Evolutionary conservation across 1,140 invertebrate genomes (phyloP), one percentile per base, ranked within the genome.

Genomic region (Drosophila azteca): DNA sequence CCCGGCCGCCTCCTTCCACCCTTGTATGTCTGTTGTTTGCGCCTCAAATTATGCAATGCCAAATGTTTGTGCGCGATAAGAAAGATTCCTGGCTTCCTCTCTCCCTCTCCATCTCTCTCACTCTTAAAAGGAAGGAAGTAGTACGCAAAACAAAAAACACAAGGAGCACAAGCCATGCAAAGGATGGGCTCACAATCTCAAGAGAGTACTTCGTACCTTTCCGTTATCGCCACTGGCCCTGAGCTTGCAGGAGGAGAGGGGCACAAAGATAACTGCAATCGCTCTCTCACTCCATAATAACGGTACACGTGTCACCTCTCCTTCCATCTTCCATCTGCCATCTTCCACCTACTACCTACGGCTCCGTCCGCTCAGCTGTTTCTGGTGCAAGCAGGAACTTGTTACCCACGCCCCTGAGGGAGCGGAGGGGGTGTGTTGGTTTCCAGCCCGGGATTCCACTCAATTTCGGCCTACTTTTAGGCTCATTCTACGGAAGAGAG

Each of bases 401-500:
- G 72, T 76, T 88, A 72, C 58, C 79, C 79, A 83, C 70, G 74
- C 79, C 79, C 79, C 69, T 46, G 60, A 43, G 54, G 54, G 4
- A 17, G 17, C 2, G 43, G 35, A 11, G 39, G 22, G 8, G 48
- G 6, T 4, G 29, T n/a, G 13, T 17, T 11, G 26, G 26, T 29
- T 6, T 17, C 50, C 35, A 3, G 13, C 11, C 35, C 4, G 35
- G 35, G 35, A 46, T 53, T 73, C 44, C 73, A 87, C 82, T 82
- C 83, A 87, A 69, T 26, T 61, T 43, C 63, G 58, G 82, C 82
- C 83, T 87, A 88, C 82, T 83, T 87, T 71, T 83, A 87, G 82
- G 82, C 82, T 71, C 66, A 35, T 7, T 24, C 44, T 35, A 8
- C 39, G 26, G 4, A 20, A 24, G 29, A 57, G 26, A 35, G n/a